Percentiles rank a stretch among this genome's conserved stretches.
phyloP scores from a whole-genome alignment of 2,113 vertebrate genomes.

The Melanostigma gelatinosum region DNA sequence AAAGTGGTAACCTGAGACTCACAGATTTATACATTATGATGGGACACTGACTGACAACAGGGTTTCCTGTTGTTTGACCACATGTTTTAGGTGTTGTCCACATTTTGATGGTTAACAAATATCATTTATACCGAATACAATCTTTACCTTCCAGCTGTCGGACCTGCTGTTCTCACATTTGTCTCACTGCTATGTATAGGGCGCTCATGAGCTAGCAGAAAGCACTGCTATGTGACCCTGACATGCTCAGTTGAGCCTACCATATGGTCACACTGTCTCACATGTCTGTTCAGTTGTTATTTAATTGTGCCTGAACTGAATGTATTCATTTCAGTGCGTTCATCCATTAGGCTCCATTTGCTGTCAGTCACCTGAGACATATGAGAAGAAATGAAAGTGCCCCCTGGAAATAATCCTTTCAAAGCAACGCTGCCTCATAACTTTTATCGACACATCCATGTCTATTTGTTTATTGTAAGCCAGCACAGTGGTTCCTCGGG shows the following conservation, averaged over 20 bases:
- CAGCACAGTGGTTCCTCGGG: background rate
- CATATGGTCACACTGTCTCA: constrained; percentile 65
- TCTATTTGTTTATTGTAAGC: background rate
- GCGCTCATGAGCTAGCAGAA: constrained; percentile 44
- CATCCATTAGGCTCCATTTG: background rate
- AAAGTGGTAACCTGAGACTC: constrained; percentile 34
- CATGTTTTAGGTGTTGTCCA: background rate
- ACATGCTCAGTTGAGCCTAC: constrained; percentile 55
- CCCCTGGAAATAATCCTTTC: constrained; percentile 9
- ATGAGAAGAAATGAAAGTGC: constrained; percentile 5
- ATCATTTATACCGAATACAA: background rate
- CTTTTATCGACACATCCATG: background rate
- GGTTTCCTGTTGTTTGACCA: background rate
- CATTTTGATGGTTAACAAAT: background rate
- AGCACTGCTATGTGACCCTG: constrained; percentile 59
- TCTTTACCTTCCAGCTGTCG: constrained; percentile 18
- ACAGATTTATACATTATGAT: constrained; percentile 27
- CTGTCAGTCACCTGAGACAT: constrained; percentile 9
- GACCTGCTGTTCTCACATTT: constrained; percentile 46
- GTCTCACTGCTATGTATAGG: constrained; percentile 35
- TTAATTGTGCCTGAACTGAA: background rate
- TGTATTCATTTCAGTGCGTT: background rate
- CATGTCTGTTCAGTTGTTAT: constrained; percentile 28
- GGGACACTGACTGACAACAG: background rate
- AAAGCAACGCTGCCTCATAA: background rate